Percentiles rank a stretch among this genome's conserved stretches.
Conservation (phyloP, 2,888 invertebrate species). For the Andrena minutula region DNA sequence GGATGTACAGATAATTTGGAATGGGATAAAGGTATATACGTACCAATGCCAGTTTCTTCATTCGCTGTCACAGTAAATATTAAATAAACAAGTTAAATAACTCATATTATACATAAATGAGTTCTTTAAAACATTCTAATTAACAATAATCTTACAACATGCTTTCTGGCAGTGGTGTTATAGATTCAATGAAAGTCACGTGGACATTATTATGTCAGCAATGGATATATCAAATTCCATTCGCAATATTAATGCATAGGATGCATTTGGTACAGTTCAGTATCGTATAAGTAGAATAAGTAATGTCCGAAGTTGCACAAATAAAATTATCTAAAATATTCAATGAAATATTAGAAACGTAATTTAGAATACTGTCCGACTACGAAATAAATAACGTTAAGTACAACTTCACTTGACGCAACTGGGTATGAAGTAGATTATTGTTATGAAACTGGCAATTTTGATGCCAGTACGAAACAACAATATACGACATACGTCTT, state of each 20-base stretch:
- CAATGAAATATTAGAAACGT: constrained; percentile 41
- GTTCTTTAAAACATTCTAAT: constrained; percentile 62
- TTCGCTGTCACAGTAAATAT: constrained; percentile 50
- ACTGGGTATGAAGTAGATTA: constrained; percentile 23
- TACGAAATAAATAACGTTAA: constrained; percentile 55
- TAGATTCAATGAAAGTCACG: constrained; percentile 70
- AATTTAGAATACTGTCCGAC: constrained; percentile 42
- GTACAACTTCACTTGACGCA: constrained; percentile 47
- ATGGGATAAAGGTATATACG: constrained; percentile 61
- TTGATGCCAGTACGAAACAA: constrained; percentile 48
- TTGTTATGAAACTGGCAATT: constrained; percentile 26
- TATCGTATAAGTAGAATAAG: constrained; percentile 43
- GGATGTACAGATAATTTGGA: constrained; percentile 54
- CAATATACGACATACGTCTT: constrained; percentile 36
- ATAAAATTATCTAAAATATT: constrained; percentile 53
- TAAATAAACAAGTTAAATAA: constrained; percentile 58
- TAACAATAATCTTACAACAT: constrained; percentile 68
- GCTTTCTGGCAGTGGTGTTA: constrained; percentile 77
- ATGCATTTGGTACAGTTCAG: constrained; percentile 34
- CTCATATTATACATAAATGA: constrained; percentile 53
- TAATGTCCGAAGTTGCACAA: constrained; percentile 54
- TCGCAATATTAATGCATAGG: constrained; percentile 30
- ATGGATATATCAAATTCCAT: constrained; percentile 67
- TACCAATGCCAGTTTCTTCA: constrained; percentile 67
- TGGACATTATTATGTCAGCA: constrained; percentile 74